phyloP scores from a whole-genome alignment of 2,113 vertebrate species.

The Silurus glanis region DNA sequence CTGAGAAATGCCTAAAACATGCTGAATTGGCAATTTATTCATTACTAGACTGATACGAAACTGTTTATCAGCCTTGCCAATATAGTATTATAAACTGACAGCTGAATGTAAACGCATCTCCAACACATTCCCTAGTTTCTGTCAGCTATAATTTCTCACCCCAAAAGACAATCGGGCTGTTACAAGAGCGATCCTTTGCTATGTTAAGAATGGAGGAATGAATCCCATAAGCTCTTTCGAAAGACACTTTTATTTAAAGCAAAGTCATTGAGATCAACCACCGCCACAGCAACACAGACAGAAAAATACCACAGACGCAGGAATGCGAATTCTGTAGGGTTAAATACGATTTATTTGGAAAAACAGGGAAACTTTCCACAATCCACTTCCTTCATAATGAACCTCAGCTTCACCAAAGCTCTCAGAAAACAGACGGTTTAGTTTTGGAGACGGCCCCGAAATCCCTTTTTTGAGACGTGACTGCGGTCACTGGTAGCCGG shows the following conservation, averaged over 20 bases:
- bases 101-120: not conserved
- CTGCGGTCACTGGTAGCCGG: slow-evolving; percentile 18
- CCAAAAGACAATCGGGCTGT: not conserved
- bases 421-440: slow-evolving; percentile 26
- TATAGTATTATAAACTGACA: not conserved
- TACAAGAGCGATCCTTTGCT: not conserved
- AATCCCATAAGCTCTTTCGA: not conserved
- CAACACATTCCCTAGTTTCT: not conserved
- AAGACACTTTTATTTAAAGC: not conserved
- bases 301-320: slow-evolving; percentile 61
- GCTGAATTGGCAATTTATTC: not conserved
- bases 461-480: slow-evolving; percentile 6
- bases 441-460: slow-evolving; percentile 11
- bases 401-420: slow-evolving; percentile 52
- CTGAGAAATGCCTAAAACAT: slow-evolving; percentile 5
- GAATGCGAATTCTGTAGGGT: slow-evolving; percentile 68
- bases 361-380: slow-evolving; percentile 70
- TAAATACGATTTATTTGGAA: slow-evolving; percentile 76
- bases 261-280: slow-evolving; percentile 1
- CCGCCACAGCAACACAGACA: slow-evolving; percentile 45
- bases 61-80: not conserved
- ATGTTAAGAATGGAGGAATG: slow-evolving; percentile 15
- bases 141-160: not conserved
- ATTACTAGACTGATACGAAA: not conserved
- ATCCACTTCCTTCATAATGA: slow-evolving; percentile 76